Evolutionary conservation across 2,888 invertebrate species (phyloP), one percentile per base, ranked within the genome.

Genomic region (Aelia acuminata): DNA sequence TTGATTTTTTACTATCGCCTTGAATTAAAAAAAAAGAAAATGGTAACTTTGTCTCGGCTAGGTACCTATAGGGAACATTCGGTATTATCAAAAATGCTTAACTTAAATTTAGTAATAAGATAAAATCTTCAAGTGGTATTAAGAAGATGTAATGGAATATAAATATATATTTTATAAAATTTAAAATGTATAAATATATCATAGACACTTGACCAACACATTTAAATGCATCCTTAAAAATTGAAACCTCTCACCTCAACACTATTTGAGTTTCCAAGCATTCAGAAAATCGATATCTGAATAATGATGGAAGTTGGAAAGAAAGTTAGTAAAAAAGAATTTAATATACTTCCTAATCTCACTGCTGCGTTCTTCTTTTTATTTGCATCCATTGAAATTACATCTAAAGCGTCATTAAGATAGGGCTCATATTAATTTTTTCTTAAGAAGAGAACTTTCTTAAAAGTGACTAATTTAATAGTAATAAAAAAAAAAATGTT

Each of bases 251-350:
- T 15, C 31, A 15, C 7, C 63, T 7, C n/a, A 3, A 50, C 20
- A 22, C 22, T 26, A 26, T 26, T 3, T 57, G 13, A 31, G 63
- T 31, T 63, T 15, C 18, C 31, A 63, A 63, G 63, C 31, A 31
- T 31, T 63, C 31, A 63, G 18, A 63, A 63, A 63, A 31, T 63
- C 63, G 63, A 63, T 63, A 31, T 31, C 63, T 15, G 31, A 53
- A 53, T 53, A n/a, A n/a, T n/a, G 53, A 8, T 1, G n/a, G 53
- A 15, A 63, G 63, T 63, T 63, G 5, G 31, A 31, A 63, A 31
- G 63, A 63, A 63, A 63, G 4, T 63, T 63, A 31, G 63, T n/a
- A 63, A 31, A 63, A 57, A 63, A 63, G 4, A 63, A 63, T 63
- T 63, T 31, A 63, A 63, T 63, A 63, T 11, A 31, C 63, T 63